Evolutionary conservation across 2,113 vertebrate species (phyloP), one percentile per base, ranked within the genome.

Genomic region (Tricholaema leucomelas): DNA sequence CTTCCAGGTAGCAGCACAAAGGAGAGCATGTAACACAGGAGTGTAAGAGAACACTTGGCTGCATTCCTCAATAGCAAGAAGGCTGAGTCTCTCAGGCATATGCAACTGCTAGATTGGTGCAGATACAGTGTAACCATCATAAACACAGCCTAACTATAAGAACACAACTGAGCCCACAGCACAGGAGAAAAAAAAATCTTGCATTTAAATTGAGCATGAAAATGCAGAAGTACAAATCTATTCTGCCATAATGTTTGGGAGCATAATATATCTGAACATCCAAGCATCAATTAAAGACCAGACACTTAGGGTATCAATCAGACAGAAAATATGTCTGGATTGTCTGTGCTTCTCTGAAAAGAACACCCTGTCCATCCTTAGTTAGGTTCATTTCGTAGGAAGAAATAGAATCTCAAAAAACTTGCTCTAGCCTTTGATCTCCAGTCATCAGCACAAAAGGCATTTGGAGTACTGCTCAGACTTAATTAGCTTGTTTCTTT

Each of bases 361-460:
- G 35, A 76, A 80, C 3, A 12, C 8, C 12, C 61, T 52, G 35
- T 67, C 79, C 69, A 56, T 11, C 46, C 65, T 74, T 36, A 87
- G 28, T 10, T 87, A 85, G 56, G 25, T 35, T 85, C n/a, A 83
- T 91, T 93, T 93, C 27, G 77, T 76, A 80, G 83, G 61, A 81
- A 92, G 91, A 96, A 96, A 89, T 85, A 87, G n/a, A 74, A 55
- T 83, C 75, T 89, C 74, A 40, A 91, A 92, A 93, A 92, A 67
- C 54, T 89, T 80, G 79, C 65, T 85, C 60, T 75, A 93, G 91
- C 69, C 89, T 94, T 96, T 96, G 93, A 96, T 96, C 95, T 95
- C 64, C 52, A 96, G 91, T 77, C 92, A 93, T 71, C 52, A 77
- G 85, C 40, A 95, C 79, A 94, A 94, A 92, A 95, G 79, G 48